Conservation (phyloP, 2,113 vertebrate species). For the Sinosuthora webbiana region DNA sequence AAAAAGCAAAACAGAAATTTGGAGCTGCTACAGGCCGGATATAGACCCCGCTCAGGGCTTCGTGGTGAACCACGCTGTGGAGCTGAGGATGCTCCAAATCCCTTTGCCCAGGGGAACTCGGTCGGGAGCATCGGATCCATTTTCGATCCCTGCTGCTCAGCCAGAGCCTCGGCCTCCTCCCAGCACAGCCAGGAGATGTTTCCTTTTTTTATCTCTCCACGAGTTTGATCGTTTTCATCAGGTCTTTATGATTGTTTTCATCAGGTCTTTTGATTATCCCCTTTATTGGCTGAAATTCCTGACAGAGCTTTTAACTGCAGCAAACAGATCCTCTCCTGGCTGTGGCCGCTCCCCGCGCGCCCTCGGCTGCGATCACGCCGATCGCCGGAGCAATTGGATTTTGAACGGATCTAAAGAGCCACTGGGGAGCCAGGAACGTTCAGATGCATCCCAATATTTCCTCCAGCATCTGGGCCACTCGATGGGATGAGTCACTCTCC, state of each 20-base stretch:
- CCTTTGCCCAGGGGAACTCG: neutral
- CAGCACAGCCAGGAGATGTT: neutral
- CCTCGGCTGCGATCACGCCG: neutral
- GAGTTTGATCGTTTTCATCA: neutral
- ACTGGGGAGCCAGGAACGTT: neutral
- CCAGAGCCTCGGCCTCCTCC: neutral
- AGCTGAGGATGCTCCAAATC: neutral
- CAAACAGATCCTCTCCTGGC: rapidly evolving
- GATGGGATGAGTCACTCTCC: neutral
- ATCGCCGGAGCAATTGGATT: neutral
- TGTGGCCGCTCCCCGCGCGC: neutral
- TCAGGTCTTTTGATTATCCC: neutral
- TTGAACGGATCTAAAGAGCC: neutral
- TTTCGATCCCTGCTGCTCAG: neutral
- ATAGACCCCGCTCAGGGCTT: neutral
- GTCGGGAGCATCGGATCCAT: neutral
- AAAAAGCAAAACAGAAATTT: neutral
- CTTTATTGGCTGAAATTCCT: neutral
- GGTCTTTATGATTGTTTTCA: neutral
- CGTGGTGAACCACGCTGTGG: neutral
- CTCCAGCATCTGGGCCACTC: neutral
- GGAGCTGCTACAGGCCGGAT: neutral
- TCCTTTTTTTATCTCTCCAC: neutral
- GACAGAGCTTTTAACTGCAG: neutral
- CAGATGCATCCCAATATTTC: neutral